Evolutionary conservation across 2,888 invertebrate species (phyloP).

Genomic region (Micoletzkya japonica): DNA sequence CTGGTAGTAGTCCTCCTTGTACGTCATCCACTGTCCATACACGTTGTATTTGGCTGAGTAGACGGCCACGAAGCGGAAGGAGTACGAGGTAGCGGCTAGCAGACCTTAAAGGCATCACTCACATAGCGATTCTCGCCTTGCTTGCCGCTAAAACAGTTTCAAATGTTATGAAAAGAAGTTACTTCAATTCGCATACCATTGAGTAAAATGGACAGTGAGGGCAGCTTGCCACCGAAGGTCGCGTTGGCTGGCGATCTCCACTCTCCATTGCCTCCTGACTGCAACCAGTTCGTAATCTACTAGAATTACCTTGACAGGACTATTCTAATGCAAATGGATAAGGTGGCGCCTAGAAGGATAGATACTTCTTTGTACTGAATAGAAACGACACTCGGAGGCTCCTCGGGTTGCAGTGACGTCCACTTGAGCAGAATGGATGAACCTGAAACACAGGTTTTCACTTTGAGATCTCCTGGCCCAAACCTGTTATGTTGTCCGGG

Average conservation of each 20-base stretch:
- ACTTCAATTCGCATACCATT: background rate
- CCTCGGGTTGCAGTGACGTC: constrained; percentile 56
- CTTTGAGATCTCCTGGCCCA: background rate
- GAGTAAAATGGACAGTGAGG: constrained; percentile 24
- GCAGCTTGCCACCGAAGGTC: constrained; percentile 42
- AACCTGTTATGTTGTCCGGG: constrained; percentile 57
- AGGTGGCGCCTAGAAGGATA: background rate
- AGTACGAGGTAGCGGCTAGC: constrained; percentile 59
- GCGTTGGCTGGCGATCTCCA: constrained; percentile 56
- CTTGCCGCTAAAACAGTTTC: background rate
- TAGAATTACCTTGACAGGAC: no score
- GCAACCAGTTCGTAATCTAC: background rate
- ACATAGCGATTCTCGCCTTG: background rate
- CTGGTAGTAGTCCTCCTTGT: constrained; percentile 55
- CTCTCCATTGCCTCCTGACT: constrained; percentile 47
- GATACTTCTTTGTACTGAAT: constrained; percentile 55
- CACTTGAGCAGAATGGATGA: constrained; percentile 53
- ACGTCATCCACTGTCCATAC: constrained; percentile 40
- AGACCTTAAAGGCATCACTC: constrained; percentile 26
- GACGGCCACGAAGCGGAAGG: constrained; percentile 59
- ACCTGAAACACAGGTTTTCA: constrained; percentile 18
- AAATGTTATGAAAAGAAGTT: background rate
- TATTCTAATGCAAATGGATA: background rate
- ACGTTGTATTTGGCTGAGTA: constrained; percentile 43
- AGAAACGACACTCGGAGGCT: constrained; percentile 45